A percentile compares a stretch with the other conserved stretches of the same genome.
These are phyloP conservation scores for Uropetala carovei DNA, from an alignment of 2,888 invertebrate genomes.

Conservation along the genomic window DNA sequence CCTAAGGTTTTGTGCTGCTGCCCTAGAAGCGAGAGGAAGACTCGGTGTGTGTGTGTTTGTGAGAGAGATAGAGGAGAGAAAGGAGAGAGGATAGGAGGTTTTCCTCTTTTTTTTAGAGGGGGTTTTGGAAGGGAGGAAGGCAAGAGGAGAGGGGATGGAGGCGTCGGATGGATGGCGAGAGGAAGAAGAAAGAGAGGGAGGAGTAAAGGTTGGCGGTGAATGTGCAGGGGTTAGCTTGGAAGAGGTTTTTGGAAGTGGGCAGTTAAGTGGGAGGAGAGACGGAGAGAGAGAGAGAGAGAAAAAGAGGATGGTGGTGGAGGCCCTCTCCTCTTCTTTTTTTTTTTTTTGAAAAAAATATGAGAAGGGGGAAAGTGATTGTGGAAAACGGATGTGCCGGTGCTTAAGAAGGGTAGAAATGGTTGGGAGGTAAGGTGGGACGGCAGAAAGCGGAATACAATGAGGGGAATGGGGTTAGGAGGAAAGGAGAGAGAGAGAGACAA, in stretches of 20 bases:
- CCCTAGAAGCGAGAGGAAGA: background rate
- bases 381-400: conserved; percentile 59
- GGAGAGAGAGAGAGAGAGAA: background rate
- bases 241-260: background rate
- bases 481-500: background rate
- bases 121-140: background rate
- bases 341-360: background rate
- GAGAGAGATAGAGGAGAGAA: background rate
- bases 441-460: conserved; percentile 47
- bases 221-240: no score
- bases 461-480: background rate
- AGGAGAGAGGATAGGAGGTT: background rate
- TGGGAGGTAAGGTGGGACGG: background rate
- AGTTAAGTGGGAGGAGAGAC: background rate
- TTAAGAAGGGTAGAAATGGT: conserved; percentile 13
- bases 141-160: background rate
- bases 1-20: background rate
- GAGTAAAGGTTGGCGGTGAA: background rate
- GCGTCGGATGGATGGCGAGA: background rate
- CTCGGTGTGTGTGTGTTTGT: background rate
- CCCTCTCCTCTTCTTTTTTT: no score
- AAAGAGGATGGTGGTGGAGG: no score
- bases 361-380: conserved; percentile 42
- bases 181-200: background rate
- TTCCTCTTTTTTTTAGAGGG: background rate